Percentiles rank a stretch among this genome's conserved stretches.
Evolutionary conservation across 2,113 vertebrate species (phyloP).

Genomic region (Pygoscelis adeliae): DNA sequence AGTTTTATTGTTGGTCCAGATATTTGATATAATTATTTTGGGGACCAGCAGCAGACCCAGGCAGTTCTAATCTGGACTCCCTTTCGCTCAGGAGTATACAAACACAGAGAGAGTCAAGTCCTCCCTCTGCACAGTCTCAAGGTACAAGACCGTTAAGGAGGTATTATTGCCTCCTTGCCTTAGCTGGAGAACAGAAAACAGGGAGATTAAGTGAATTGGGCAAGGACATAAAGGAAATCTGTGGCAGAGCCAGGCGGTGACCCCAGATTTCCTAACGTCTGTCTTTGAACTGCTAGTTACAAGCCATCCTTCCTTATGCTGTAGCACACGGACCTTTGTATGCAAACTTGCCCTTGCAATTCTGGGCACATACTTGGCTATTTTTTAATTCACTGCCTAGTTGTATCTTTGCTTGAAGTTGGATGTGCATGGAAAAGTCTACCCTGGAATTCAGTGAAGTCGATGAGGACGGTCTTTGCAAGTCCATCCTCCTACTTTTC

Average conservation of each 20-base stretch:
- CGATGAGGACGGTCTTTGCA: neutral
- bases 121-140: neutral
- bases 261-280: neutral
- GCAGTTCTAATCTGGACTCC: neutral
- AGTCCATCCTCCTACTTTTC: neutral
- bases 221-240: neutral
- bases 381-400: neutral
- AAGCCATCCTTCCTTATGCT: neutral
- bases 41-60: neutral
- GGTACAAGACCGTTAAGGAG: neutral
- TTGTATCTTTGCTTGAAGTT: neutral
- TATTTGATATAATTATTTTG: neutral
- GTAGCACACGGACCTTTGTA: neutral
- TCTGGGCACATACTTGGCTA: neutral
- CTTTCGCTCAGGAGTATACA: neutral
- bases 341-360: neutral
- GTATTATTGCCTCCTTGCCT: neutral
- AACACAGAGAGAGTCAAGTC: neutral
- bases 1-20: neutral
- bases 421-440: neutral
- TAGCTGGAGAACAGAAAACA: neutral
- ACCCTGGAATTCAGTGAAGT: neutral
- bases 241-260: neutral
- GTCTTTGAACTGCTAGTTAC: neutral
- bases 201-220: neutral